Conservation (phyloP, 2,888 invertebrate species). For the Eupsilia transversa region DNA sequence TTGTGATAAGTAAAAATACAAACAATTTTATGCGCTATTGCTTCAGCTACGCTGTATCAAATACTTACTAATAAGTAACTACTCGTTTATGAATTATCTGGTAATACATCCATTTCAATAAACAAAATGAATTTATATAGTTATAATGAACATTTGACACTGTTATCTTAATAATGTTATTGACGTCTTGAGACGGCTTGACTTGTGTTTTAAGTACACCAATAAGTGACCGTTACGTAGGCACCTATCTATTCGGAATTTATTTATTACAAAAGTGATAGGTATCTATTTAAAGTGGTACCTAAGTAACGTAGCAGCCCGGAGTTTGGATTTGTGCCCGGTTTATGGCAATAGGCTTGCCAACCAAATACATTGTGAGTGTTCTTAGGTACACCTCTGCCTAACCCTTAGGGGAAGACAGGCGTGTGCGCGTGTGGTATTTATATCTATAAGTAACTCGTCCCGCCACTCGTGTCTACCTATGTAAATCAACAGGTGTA, state of each 20-base stretch:
- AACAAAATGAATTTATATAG: slow-evolving; percentile 64
- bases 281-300: neutral
- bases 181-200: slow-evolving; percentile 72
- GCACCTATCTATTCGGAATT: neutral
- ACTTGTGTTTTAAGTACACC: slow-evolving; percentile 62
- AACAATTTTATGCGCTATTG: slow-evolving; percentile 36
- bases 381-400: neutral
- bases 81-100: slow-evolving; percentile 55
- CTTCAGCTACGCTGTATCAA: slow-evolving; percentile 51
- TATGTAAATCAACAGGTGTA: neutral
- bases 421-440: neutral
- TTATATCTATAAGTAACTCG: slow-evolving; percentile 4
- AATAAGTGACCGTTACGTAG: slow-evolving; percentile 45
- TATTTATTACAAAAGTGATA: neutral
- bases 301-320: neutral
- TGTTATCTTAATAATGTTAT: slow-evolving; percentile 82
- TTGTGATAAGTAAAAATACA: neutral
- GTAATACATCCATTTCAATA: slow-evolving; percentile 52
- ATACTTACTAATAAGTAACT: slow-evolving; percentile 52
- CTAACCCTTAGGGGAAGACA: neutral
- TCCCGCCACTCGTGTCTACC: neutral
- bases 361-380: neutral
- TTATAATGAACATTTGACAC: slow-evolving; percentile 79
- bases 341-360: neutral
- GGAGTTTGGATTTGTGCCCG: neutral